A percentile compares a stretch with the other conserved stretches of the same genome.
These are phyloP conservation scores for Merluccius polli DNA, from an alignment of 2,797 vertebrate genomes.

Conservation along the genomic window DNA sequence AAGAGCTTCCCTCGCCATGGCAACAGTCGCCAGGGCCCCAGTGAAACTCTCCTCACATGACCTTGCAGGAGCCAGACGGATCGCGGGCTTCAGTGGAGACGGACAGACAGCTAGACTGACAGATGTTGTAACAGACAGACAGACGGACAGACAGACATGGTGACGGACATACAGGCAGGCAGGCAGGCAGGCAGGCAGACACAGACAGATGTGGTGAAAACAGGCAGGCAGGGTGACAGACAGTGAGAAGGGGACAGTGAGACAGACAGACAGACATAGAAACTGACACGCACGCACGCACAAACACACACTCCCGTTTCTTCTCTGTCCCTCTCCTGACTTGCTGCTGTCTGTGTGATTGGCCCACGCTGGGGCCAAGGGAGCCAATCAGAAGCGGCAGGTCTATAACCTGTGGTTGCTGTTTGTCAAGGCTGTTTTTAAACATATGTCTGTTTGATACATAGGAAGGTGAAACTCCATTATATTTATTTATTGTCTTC, in stretches of 20 bases:
- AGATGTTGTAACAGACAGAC: neutral
- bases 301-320: neutral
- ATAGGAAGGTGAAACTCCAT: neutral
- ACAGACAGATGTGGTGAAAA: too few relatives aligned
- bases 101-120: neutral
- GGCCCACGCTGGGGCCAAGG: neutral
- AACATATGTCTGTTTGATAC: neutral
- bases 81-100: conserved; percentile 17
- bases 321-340: neutral
- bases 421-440: neutral
- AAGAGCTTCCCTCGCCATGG: conserved; percentile 69
- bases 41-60: conserved; percentile 65
- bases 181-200: neutral
- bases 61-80: conserved; percentile 52
- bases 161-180: neutral
- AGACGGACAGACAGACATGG: neutral
- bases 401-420: neutral
- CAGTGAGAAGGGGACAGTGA: too few relatives aligned
- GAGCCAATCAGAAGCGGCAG: neutral
- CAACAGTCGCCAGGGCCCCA: conserved; percentile 59
- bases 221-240: too few relatives aligned
- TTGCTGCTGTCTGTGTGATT: neutral
- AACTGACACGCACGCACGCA: neutral
- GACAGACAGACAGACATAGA: neutral
- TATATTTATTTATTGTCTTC: too few relatives aligned